Conservation (phyloP, 2,888 invertebrate species). For the Magallana nippona region DNA sequence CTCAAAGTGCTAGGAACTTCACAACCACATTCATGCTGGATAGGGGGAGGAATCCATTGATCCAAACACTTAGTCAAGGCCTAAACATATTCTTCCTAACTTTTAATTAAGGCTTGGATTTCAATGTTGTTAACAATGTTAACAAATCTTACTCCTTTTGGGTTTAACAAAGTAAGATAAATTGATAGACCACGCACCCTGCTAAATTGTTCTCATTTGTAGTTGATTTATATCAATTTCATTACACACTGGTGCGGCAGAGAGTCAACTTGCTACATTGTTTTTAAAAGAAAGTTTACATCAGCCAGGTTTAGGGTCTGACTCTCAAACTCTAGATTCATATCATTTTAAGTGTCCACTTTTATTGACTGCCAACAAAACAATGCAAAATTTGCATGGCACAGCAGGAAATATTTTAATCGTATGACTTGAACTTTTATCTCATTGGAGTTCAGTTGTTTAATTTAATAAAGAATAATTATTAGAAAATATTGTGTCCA, state of each 20-base stretch:
- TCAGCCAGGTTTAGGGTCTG: conserved; percentile 9
- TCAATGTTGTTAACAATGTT: too few species aligned
- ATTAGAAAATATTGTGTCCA: conserved; percentile 5
- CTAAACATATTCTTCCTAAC: too few species aligned
- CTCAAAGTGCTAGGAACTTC: too few species aligned
- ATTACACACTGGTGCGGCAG: neutral
- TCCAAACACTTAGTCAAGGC: too few species aligned
- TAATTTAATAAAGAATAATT: neutral
- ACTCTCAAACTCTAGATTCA: neutral
- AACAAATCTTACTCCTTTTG: too few species aligned
- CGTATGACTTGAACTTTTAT: neutral
- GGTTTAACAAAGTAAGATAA: too few species aligned
- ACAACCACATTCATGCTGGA: too few species aligned
- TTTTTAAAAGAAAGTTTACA: neutral
- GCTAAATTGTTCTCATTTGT: neutral
- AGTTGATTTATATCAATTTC: conserved; percentile 9
- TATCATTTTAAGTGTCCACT: neutral
- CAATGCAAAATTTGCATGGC: neutral
- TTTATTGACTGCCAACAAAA: neutral
- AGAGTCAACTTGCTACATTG: neutral
- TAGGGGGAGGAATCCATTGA: too few species aligned
- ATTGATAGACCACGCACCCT: too few species aligned
- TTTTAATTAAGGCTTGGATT: too few species aligned
- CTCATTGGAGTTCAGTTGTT: neutral
- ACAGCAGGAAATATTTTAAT: neutral